A percentile compares a stretch with the other conserved stretches of the same genome.
Conservation (phyloP, 2,113 vertebrate species). For the Prietella phreatophila region DNA sequence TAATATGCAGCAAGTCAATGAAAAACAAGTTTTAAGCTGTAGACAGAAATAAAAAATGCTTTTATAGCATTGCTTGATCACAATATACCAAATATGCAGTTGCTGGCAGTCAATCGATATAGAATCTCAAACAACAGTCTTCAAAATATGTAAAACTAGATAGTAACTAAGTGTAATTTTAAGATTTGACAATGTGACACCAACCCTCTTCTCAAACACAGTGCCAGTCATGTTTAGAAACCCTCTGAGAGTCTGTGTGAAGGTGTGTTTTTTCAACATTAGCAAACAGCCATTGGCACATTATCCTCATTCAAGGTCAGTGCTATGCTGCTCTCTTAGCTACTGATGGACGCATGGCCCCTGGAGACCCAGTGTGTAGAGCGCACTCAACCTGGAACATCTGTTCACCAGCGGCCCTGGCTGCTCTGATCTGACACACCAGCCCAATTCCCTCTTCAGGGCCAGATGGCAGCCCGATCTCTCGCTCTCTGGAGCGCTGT, state of each 20-base stretch:
- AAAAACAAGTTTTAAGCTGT: constrained; percentile 24
- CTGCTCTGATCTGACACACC: constrained; percentile 90
- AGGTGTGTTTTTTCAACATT: constrained; percentile 25
- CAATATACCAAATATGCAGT: not conserved
- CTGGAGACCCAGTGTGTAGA: constrained; percentile 87
- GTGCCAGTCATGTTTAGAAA: constrained; percentile 33
- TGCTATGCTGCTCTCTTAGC: constrained; percentile 66
- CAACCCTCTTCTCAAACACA: constrained; percentile 21
- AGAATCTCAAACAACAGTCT: not conserved
- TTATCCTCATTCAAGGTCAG: constrained; percentile 76
- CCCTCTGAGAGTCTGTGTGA: constrained; percentile 27
- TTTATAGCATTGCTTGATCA: not conserved
- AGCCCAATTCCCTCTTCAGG: constrained; percentile 90
- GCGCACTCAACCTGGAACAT: constrained; percentile 95
- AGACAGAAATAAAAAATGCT: not conserved
- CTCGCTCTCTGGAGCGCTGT: constrained; percentile 67
- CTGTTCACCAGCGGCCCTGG: constrained; percentile 95
- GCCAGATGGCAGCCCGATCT: constrained; percentile 89
- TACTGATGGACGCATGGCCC: constrained; percentile 91
- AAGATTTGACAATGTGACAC: constrained; percentile 20
- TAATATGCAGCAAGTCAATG: constrained; percentile 18
- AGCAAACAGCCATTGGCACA: constrained; percentile 62
- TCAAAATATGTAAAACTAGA: constrained; percentile 2
- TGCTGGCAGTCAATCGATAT: not conserved
- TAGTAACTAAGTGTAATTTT: constrained; percentile 4